A percentile compares a stretch with the other conserved stretches of the same genome.
Conservation (phyloP, 2,113 vertebrate genomes). For the Melospiza georgiana region DNA sequence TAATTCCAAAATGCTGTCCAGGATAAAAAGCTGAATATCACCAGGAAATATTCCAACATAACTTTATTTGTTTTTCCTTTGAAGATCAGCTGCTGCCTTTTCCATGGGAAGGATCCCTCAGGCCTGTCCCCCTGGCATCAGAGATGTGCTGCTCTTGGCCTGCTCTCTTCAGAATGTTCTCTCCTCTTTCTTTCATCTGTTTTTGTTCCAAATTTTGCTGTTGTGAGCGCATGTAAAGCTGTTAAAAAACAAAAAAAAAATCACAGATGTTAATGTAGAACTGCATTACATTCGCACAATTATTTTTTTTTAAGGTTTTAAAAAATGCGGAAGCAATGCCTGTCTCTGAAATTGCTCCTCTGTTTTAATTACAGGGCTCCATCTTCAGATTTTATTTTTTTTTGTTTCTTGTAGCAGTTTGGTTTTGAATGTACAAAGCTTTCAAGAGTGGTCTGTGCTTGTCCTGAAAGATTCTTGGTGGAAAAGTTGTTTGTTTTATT, state of each 20-base stretch:
- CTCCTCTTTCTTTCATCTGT: background rate
- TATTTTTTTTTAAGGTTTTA: background rate
- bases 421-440: background rate
- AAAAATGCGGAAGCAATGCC: background rate
- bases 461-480: constrained; percentile 35
- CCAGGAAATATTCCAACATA: background rate
- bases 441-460: constrained; percentile 29
- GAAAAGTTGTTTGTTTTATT: constrained; percentile 54
- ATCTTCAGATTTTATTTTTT: background rate
- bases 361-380: background rate
- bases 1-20: background rate
- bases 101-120: background rate
- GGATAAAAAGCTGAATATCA: background rate
- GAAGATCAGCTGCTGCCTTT: constrained; percentile 44
- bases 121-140: background rate
- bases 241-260: background rate
- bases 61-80: background rate
- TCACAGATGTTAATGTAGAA: background rate
- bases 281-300: background rate
- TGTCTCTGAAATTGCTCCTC: background rate
- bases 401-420: background rate
- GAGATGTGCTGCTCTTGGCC: background rate
- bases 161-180: background rate
- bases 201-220: background rate
- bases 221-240: background rate